Percentiles rank a stretch among this genome's conserved stretches.
These are phyloP conservation scores for Crotalus helleri DNA, from an alignment of 2,113 vertebrate genomes.

Conservation along the genomic window DNA sequence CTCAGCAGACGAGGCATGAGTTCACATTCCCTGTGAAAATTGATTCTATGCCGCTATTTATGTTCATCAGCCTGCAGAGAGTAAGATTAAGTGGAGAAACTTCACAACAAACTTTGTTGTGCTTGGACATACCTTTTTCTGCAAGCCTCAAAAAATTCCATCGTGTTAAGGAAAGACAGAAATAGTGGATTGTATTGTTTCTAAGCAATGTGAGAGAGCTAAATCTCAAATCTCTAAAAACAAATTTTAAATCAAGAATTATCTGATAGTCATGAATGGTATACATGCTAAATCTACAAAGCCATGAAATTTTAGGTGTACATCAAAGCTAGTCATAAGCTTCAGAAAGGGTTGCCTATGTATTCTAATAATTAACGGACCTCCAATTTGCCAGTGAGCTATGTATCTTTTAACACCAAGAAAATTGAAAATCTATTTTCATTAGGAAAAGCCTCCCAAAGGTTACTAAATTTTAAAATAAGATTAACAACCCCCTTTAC, in stretches of 20 bases:
- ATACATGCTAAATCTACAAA: background rate
- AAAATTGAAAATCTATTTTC: background rate
- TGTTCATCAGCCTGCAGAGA: background rate
- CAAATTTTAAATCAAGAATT: background rate
- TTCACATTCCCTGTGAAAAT: background rate
- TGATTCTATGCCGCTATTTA: background rate
- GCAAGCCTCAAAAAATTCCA: background rate
- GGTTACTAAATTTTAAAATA: background rate
- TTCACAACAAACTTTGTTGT: background rate
- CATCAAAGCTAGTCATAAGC: background rate
- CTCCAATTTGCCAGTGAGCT: background rate
- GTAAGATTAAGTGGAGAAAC: background rate
- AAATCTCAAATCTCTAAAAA: background rate
- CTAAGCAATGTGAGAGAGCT: background rate
- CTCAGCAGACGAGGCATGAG: background rate
- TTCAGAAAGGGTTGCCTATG: background rate
- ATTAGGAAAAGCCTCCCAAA: background rate
- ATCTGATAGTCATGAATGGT: background rate
- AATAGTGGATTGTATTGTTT: background rate
- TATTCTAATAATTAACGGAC: constrained; percentile 20
- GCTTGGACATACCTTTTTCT: background rate
- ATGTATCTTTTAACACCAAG: background rate
- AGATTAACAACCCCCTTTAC: background rate
- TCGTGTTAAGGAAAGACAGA: background rate
- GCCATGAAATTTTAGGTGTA: background rate